These are phyloP conservation scores for Phengaris arion DNA, from an alignment of 2,888 invertebrate genomes.

Conservation along the genomic window DNA sequence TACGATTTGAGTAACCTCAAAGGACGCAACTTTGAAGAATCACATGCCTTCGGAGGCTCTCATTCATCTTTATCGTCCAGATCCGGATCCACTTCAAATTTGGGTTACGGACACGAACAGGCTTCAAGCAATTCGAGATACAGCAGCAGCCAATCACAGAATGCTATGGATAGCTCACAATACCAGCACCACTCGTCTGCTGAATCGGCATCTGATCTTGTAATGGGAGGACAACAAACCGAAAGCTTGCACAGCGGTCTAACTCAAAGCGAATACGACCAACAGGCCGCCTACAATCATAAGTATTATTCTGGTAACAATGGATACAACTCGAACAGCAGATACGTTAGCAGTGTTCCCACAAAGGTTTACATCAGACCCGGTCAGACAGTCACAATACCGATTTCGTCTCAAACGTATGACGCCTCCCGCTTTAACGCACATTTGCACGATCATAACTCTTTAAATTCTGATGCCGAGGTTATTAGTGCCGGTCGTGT, in stretches of 20 bases:
- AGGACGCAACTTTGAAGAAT: slow-evolving; percentile 68
- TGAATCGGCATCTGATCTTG: slow-evolving; percentile 40
- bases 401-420: slow-evolving; percentile 52
- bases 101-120: slow-evolving; percentile 31
- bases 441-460: slow-evolving; percentile 49
- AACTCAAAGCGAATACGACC: slow-evolving; percentile 47
- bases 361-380: slow-evolving; percentile 60
- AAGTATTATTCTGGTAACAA: slow-evolving; percentile 50
- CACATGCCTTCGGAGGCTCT: slow-evolving; percentile 45
- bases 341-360: slow-evolving; percentile 50
- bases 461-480: slow-evolving; percentile 56
- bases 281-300: slow-evolving; percentile 43
- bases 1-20: slow-evolving; percentile 62
- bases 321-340: slow-evolving; percentile 41
- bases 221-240: slow-evolving; percentile 48
- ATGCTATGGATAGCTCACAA: slow-evolving; percentile 45
- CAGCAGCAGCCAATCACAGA: slow-evolving; percentile 46
- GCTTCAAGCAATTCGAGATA: slow-evolving; percentile 36
- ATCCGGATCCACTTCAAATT: slow-evolving; percentile 35
- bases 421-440: slow-evolving; percentile 41
- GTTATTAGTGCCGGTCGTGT: slow-evolving; percentile 46
- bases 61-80: slow-evolving; percentile 35
- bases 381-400: slow-evolving; percentile 57
- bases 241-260: slow-evolving; percentile 45
- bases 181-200: slow-evolving; percentile 46